A percentile compares a stretch with the other conserved stretches of the same genome.
These are phyloP conservation scores for Propsilocerus akamusi DNA, from an alignment of 1,140 invertebrate species.

Conservation along the genomic window DNA sequence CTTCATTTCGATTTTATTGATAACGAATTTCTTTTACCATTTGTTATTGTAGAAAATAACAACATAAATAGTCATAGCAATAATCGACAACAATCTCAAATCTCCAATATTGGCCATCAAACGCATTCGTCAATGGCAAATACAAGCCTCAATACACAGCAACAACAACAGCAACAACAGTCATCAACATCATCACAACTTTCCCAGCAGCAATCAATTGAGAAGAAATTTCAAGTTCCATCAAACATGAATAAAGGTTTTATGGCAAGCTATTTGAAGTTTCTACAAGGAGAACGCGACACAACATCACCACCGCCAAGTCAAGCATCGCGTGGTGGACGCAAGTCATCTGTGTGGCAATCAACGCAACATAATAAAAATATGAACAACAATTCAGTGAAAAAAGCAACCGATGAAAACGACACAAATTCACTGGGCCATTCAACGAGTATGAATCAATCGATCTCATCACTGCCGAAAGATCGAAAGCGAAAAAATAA, in stretches of 20 bases:
- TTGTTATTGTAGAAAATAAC: no score
- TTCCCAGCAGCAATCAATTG: background rate
- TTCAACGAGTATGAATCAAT: conserved; percentile 18
- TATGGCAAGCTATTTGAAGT: conserved; percentile 59
- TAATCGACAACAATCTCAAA: background rate
- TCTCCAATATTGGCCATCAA: background rate
- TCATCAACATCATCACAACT: background rate
- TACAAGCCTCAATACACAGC: no score
- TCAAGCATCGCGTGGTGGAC: conserved; percentile 32
- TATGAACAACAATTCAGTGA: conserved; percentile 16
- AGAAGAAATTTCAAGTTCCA: background rate
- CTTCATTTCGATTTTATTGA: background rate
- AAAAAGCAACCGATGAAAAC: conserved; percentile 21
- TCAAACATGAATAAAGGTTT: conserved; percentile 27
- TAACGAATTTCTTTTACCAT: no score
- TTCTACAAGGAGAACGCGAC: conserved; percentile 53
- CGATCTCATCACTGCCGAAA: background rate
- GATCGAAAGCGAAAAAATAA: background rate
- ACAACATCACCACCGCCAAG: conserved; percentile 39
- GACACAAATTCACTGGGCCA: conserved; percentile 18
- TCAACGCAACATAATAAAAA: conserved; percentile 22
- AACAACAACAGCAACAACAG: background rate
- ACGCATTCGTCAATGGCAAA: no score
- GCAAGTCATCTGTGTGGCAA: conserved; percentile 15
- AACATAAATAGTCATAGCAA: conserved; percentile 3